Percentiles rank a stretch among this genome's conserved stretches.
These are phyloP conservation scores for Ptiloglossa arizonensis DNA, from an alignment of 1,140 invertebrate genomes.

Conservation along the genomic window DNA sequence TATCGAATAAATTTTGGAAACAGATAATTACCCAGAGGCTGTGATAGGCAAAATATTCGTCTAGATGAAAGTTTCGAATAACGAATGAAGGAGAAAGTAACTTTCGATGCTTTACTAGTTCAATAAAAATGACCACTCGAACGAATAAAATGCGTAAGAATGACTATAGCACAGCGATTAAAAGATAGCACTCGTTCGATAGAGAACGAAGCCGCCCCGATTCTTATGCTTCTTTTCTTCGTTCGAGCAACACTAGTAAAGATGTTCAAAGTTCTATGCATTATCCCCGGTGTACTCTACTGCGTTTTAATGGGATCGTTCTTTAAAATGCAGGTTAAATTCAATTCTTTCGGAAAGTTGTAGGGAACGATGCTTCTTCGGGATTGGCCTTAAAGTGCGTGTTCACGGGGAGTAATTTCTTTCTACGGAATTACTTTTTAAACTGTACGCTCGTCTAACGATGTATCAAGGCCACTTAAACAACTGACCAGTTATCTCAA, in stretches of 20 bases:
- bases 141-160: too few relatives aligned
- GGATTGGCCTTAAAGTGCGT: background rate
- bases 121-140: too few relatives aligned
- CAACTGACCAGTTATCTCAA: too few relatives aligned
- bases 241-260: background rate
- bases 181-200: too few relatives aligned
- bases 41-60: too few relatives aligned
- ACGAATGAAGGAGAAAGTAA: too few relatives aligned
- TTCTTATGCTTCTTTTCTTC: background rate
- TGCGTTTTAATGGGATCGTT: slow-evolving; percentile 10
- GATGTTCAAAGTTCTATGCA: background rate
- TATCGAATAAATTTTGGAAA: too few relatives aligned
- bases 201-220: background rate
- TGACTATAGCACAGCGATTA: too few relatives aligned
- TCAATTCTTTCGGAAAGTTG: slow-evolving; percentile 25
- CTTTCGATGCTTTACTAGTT: too few relatives aligned
- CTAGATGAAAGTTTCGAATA: too few relatives aligned
- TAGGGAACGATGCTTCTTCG: background rate
- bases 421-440: background rate
- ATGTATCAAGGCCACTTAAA: background rate
- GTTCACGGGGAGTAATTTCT: background rate
- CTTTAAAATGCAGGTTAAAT: slow-evolving; percentile 23
- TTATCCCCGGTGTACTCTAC: background rate
- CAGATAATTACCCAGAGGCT: too few relatives aligned
- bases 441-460: background rate